Base-by-base conservation (phyloP, 1,140 invertebrate genomes). In the Pantala flavescens region DNA sequence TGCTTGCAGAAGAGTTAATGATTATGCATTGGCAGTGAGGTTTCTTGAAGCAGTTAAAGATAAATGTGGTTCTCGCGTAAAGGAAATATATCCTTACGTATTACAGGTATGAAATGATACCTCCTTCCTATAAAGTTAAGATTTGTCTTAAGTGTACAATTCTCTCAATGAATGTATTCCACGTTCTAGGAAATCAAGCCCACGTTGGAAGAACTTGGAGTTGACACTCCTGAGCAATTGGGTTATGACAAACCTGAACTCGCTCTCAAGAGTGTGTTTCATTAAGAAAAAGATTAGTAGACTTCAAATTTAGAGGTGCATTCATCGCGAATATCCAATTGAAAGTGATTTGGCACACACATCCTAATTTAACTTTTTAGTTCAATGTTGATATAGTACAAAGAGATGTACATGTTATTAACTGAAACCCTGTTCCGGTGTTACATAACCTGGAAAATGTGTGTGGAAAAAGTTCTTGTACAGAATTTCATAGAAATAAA, bases 201-300 rank as follows among this genome's bases (percentile, higher is more conserved):
- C 43, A 97, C 95, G 16, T 85, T 99, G 16, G 88, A 91, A 71
- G 95, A 99, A 84, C 85, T 99, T 43, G 97, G 98, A 23, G 92
- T 99, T 78, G 90, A 89, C 28, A 98, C 97, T 23, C 93, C 93
- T 16, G 97, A 98, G 84, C 94, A 98, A 81, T 85, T 99, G 78
- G 97, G 97, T 72, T 98, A 96, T 81, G 96, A 98, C 83, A 94
- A 98, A 84, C 98, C 98, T 73, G 97, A 99, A 85, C 86, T 99
- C 80, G 92, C 91, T 75, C 85, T 95, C 75, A 81, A 89, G 78
- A 88, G 86, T 81, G 89, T 93, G 71, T 92, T 89, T 81, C 89
- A 95, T 72, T 86, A 90, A 71, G 28, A 36, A 36, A 36, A 36
- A 9, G 28, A 36, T 36, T 36, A 36, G 28, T 36, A 36, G 28